Evolutionary conservation across 2,888 invertebrate species (phyloP), one percentile per base, ranked within the genome.

Genomic region (Troilus luridus): DNA sequence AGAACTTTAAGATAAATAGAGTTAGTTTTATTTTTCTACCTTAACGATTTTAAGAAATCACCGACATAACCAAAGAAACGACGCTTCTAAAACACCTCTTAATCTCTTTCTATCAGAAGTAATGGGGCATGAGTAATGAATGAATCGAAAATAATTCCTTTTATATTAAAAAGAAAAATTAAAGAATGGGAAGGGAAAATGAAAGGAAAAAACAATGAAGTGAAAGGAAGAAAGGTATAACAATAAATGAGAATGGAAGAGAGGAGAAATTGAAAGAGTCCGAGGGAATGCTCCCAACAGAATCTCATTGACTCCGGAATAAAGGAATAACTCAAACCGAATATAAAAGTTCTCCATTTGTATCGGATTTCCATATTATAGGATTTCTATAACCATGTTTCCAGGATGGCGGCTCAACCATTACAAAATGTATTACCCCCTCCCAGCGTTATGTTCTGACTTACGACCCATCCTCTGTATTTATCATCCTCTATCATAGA

Each of bases 281-380:
- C 56, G 56, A 64, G 62, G 56, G 89, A 64, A 64, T 62, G 54
- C 62, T 54, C 58, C 58, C n/a, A 17, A 21, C 89, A 24, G 89
- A 89, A 89, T 89, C 89, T 89, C 89, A 89, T 89, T 89, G 89
- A 89, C 89, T 89, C 67, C 54, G 89, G 89, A 62, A 89, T 89
- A 89, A 89, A 89, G 89, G 62, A 89, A 64, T 89, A 89, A 89
- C 89, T 89, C 89, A 89, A 89, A 89, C 62, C 89, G 89, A 89
- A 89, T 89, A 89, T 89, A 89, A 89, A 89, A 89, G 89, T 89
- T 89, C 89, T 89, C 89, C 89, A 89, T 89, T 89, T 89, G 89
- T 89, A 89, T 89, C 89, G 89, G 89, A 89, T 89, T 89, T 89
- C 89, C 89, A 89, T 89, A 89, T 89, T 64, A 89, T 89, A 89